Evolutionary conservation across 2,888 invertebrate species (phyloP).

Genomic region (Diarsia mendica): DNA sequence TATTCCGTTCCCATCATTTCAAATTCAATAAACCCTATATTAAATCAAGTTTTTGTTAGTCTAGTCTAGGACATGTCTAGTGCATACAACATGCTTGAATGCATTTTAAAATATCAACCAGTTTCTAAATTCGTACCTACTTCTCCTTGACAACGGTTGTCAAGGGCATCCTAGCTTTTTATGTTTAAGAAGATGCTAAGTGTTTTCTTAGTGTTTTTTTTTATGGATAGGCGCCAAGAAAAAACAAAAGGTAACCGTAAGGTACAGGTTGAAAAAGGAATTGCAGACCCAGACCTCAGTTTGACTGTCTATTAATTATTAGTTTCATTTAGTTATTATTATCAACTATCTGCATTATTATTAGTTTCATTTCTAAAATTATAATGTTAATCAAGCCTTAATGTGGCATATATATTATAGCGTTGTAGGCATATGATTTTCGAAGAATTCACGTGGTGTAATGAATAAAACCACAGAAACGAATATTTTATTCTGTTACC

Average conservation of each 20-base stretch:
- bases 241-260: constrained; percentile 7
- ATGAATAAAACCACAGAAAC: too few species aligned
- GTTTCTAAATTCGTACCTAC: constrained; percentile 35
- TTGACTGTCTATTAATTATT: too few species aligned
- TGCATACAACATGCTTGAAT: constrained; percentile 35
- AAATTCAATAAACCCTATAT: constrained; percentile 11
- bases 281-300: too few species aligned
- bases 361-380: too few species aligned
- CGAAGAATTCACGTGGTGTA: too few species aligned
- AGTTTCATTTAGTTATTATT: too few species aligned
- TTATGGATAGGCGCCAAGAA: constrained; percentile 13
- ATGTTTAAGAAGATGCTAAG: constrained; percentile 30
- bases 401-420: too few species aligned
- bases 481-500: too few species aligned
- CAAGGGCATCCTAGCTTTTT: constrained; percentile 50
- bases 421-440: too few species aligned
- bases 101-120: constrained; percentile 54
- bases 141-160: constrained; percentile 47
- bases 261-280: too few species aligned
- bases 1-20: neutral
- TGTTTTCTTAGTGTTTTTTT: constrained; percentile 34
- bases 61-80: constrained; percentile 17
- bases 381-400: too few species aligned
- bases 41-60: constrained; percentile 44
- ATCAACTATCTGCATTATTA: too few species aligned